Evolutionary conservation across 2,888 invertebrate species (phyloP), one percentile per base, ranked within the genome.

Genomic region (Ramazzottius varieornatus): DNA sequence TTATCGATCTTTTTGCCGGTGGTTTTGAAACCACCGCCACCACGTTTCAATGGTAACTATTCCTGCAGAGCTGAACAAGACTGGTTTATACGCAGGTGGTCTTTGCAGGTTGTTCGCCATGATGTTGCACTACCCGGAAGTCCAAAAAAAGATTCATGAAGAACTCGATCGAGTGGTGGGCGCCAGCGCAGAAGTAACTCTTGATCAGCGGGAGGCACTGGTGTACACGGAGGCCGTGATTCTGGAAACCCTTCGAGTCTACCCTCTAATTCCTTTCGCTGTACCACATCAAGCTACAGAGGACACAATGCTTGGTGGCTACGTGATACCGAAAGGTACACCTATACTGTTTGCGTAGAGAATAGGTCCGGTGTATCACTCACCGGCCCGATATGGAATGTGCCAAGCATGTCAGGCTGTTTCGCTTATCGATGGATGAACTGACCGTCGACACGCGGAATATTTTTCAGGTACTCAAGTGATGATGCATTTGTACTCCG

Each of bases 181-280:
- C 24, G n/a, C 32, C 32, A 65, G 66, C 32, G 32, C 40, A 32
- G 32, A 32, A 13, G 64, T 67, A 32, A 64, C 32, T 16, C 34
- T 67, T 20, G 32, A 67, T 20, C 32, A 65, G 24, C 46, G 46
- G n/a, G 63, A 66, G 16, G 32, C 33, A 29, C 33, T 67, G 20
- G 64, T 65, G 2, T 67, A 67, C 32, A 54, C 40, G 13, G 65
- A 67, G 29, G 67, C 67, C 33, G 34, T 66, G 32, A 34, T 67
- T n/a, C 40, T 46, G 33, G 67, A 67, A 65, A 65, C 67, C 13
- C 67, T 66, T 1, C 34, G 67, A 67, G 32, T 46, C 20, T 66
- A 67, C 40, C n/a, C 64, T 13, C 33, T 67, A 2, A 67, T 65
- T 1, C 67, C 67, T 8, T 66, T 67, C 24, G 64, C 66, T 33